Evolutionary conservation across 2,113 vertebrate genomes (phyloP).

Genomic region (Rhinogobius similis): DNA sequence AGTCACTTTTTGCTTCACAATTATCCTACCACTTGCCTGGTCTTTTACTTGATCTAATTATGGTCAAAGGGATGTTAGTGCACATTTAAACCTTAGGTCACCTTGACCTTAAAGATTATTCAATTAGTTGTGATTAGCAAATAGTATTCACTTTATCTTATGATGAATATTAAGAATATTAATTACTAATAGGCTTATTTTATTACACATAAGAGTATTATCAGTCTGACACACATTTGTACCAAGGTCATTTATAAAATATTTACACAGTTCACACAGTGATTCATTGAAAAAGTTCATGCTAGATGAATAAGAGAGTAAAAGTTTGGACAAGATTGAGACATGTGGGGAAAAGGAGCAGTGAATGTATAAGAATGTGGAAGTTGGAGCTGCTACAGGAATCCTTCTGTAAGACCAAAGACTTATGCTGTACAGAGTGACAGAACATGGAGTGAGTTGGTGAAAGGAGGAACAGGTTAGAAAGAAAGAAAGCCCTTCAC

Average conservation of each 20-base stretch:
- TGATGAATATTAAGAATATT: conserved; percentile 44
- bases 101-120: conserved; percentile 63
- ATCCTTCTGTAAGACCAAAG: background rate
- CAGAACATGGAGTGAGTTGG: background rate
- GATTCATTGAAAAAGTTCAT: no score
- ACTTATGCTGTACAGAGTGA: background rate
- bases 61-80: background rate
- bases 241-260: conserved; percentile 2
- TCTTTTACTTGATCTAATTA: background rate
- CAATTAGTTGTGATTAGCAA: conserved; percentile 42
- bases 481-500: background rate
- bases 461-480: background rate
- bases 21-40: background rate
- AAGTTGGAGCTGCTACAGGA: background rate
- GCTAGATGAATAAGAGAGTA: background rate
- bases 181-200: conserved; percentile 43
- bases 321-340: background rate
- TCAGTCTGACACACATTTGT: conserved; percentile 28
- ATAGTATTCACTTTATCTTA: conserved; percentile 39
- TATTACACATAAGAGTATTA: conserved; percentile 29
- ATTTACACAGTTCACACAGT: background rate
- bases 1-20: conserved; percentile 41
- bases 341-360: background rate
- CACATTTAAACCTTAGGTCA: conserved; percentile 47
- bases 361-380: background rate